Evolutionary conservation across 2,113 vertebrate species (phyloP).

Genomic region (Daboia siamensis): DNA sequence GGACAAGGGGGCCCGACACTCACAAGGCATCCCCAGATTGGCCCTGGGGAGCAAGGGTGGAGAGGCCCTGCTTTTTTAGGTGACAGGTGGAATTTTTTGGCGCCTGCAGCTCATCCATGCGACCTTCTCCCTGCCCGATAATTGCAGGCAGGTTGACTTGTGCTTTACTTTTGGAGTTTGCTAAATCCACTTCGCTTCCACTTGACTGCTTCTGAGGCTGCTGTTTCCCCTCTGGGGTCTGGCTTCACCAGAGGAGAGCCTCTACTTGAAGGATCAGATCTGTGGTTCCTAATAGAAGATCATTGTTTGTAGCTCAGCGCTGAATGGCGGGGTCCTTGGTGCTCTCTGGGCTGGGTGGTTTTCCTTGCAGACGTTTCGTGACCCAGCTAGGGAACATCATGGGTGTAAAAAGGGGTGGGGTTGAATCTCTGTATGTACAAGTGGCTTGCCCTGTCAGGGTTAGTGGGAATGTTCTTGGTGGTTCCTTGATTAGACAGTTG

Average conservation of each 20-base stretch:
- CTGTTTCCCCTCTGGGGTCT: no score
- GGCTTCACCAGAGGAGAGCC: background rate
- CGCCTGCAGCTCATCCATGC: background rate
- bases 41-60: background rate
- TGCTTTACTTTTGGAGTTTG: background rate
- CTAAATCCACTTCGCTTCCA: background rate
- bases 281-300: no score
- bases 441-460: no score
- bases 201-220: background rate
- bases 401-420: no score
- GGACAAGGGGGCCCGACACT: constrained; percentile 68
- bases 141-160: background rate
- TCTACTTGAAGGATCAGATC: background rate
- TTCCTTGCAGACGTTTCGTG: background rate
- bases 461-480: no score
- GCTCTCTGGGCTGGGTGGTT: no score
- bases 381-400: no score
- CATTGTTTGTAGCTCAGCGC: no score
- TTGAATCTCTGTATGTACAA: no score
- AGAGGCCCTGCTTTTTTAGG: constrained; percentile 20
- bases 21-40: constrained; percentile 38
- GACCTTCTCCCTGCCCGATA: background rate
- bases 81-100: background rate
- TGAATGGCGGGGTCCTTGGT: background rate
- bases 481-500: no score